Base-by-base conservation (phyloP, 1,140 invertebrate genomes). In the Anthonomus grandis region DNA sequence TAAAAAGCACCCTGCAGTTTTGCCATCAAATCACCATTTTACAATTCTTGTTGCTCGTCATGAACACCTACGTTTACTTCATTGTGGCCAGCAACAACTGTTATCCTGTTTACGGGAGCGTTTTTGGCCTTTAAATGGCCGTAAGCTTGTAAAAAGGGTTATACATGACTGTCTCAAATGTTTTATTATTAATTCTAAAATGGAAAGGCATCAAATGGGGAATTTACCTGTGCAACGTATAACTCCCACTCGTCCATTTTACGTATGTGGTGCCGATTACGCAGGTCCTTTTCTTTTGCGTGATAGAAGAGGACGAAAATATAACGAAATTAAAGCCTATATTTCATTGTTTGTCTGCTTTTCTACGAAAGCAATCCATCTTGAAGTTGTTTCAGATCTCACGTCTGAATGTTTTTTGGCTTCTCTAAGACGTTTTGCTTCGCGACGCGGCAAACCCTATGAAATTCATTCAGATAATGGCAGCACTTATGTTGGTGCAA, bases 401-500 rank as follows among this genome's bases (percentile, higher is more conserved):
- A 58, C 65, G 8, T 63, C 68, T 2, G 59, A 64, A 18, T 44
- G 15, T 15, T 68, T 67, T 53, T 23, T 67, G 15, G 46, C 76
- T 21, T 55, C 69, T 15, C 57, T 68, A 5, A 21, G 65, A 4
- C 38, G 72, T 46, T 70, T 71, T 4, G 9, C 59, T 12, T 41
- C 56, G 0, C 49, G 65, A 8, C 49, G 71, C 42, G 69, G 69
- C 13, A 66, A 64, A 42, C 62, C 55, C 12, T 10, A 37, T 0
- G 38, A 49, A 17, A 50, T 72, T 4, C 69, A 65, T 53, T 65
- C 60, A 18, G 70, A 71, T 44, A 66, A 68, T 48, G 69, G 64
- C 2, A 70, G 56, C 13, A 75, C 69, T 51, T 74, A 75, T 57
- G 54, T 71, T 15, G 66, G 69, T 8, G 65, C 65, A 31, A 45